phyloP scores from a whole-genome alignment of 2,113 vertebrate species.

The Gavia stellata region DNA sequence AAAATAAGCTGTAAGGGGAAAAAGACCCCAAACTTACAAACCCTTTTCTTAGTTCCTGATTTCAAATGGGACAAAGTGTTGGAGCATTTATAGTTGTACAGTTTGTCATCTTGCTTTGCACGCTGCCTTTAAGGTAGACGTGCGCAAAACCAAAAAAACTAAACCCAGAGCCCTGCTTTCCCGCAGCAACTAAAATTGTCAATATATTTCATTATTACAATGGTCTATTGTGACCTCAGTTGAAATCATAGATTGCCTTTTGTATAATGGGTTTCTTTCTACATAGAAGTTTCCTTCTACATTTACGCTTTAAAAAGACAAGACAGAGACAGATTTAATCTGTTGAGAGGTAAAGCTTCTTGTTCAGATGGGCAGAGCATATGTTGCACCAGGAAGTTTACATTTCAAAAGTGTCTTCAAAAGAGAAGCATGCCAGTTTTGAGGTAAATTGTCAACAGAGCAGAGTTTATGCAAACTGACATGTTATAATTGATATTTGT shows the following conservation, averaged over 20 bases:
- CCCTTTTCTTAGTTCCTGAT: not conserved
- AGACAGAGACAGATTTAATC: not conserved
- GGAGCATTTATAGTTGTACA: not conserved
- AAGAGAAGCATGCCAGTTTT: not conserved
- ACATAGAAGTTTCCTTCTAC: not conserved
- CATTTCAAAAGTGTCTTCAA: constrained; percentile 1
- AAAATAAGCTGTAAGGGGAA: not conserved
- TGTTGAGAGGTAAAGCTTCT: not conserved
- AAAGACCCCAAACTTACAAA: not conserved
- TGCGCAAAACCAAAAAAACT: not conserved
- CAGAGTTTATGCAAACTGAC: not conserved
- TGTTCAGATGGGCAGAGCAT: not conserved
- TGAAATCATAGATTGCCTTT: not conserved
- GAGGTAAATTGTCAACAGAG: not conserved
- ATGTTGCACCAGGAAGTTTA: not conserved
- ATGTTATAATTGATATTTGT: not conserved
- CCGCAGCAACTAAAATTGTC: not conserved
- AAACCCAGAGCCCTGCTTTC: not conserved
- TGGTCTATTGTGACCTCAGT: not conserved
- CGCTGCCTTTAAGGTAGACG: not conserved
- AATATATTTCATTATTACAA: not conserved
- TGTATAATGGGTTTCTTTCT: not conserved
- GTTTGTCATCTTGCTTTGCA: not conserved
- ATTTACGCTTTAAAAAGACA: not conserved
- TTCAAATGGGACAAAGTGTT: not conserved